Evolutionary conservation across 2,113 vertebrate species (phyloP).

Genomic region (Percina caprodes): DNA sequence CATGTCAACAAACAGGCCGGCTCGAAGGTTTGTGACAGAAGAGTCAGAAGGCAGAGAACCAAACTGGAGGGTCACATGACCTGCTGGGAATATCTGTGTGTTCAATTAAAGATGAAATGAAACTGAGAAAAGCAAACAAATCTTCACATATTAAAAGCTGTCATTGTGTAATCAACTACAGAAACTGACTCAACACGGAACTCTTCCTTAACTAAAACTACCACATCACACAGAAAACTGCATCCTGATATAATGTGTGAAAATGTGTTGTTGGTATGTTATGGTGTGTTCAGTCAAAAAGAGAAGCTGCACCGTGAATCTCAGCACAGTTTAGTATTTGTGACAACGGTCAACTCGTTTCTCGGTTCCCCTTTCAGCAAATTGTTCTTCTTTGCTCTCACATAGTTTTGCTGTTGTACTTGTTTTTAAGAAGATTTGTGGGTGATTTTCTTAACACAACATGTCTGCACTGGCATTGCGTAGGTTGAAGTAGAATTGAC

Average conservation of each 20-base stretch:
- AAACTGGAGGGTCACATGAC: slow-evolving; percentile 17
- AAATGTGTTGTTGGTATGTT: background rate
- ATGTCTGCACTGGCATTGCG: background rate
- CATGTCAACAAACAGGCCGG: slow-evolving; percentile 66
- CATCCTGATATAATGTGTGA: background rate
- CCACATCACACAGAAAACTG: background rate
- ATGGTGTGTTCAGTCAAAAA: background rate
- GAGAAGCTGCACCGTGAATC: slow-evolving; percentile 24
- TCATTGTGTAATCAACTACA: no score
- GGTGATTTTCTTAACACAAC: background rate
- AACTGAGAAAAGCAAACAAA: background rate
- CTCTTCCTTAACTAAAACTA: background rate
- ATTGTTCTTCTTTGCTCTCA: background rate
- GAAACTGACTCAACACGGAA: background rate
- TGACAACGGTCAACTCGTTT: slow-evolving; percentile 32
- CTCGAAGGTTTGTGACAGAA: slow-evolving; percentile 30
- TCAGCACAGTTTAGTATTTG: background rate
- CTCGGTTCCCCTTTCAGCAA: slow-evolving; percentile 54
- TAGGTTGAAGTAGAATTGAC: no score
- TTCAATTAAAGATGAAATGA: background rate
- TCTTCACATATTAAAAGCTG: background rate
- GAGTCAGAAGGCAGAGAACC: slow-evolving; percentile 35
- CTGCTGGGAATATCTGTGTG: background rate
- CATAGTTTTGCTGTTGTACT: background rate
- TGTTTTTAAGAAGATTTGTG: background rate